A percentile compares a stretch with the other conserved stretches of the same genome.
phyloP scores from a whole-genome alignment of 1,140 invertebrate species.

The Ips typographus region DNA sequence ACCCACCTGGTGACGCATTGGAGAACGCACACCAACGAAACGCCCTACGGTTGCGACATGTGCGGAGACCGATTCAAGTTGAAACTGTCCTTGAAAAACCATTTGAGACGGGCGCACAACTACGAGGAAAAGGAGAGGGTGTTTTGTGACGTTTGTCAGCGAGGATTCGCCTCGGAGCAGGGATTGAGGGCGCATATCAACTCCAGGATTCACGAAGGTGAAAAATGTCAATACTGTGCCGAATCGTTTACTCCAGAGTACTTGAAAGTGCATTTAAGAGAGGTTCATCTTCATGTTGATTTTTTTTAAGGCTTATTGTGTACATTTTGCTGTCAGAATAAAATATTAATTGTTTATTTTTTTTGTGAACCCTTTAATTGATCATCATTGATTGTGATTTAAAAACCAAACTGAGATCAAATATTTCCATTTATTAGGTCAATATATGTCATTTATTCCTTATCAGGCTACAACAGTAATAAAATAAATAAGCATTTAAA shows the following conservation, averaged over 20 bases:
- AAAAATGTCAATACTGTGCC: conserved; percentile 25
- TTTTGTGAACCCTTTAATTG: no score
- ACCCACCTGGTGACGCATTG: conserved; percentile 60
- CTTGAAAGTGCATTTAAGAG: conserved; percentile 23
- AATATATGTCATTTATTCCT: no score
- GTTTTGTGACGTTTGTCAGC: conserved; percentile 25
- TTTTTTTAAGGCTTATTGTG: conserved; percentile 1
- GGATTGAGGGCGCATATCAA: conserved; percentile 29
- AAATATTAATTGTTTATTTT: no score
- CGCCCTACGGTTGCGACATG: conserved; percentile 56
- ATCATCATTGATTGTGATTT: no score
- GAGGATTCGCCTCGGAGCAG: conserved; percentile 24
- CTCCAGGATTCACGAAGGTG: conserved; percentile 24
- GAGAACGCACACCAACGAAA: conserved; percentile 58
- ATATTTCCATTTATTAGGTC: no score
- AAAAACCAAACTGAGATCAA: no score
- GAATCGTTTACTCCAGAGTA: conserved; percentile 27
- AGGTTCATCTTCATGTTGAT: conserved; percentile 25
- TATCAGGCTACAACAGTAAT: no score
- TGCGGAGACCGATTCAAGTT: conserved; percentile 55
- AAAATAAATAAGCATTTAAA: not conserved
- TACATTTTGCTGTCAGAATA: no score
- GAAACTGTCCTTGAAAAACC: conserved; percentile 29
- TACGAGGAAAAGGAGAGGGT: conserved; percentile 26
- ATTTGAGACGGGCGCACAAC: conserved; percentile 19